These are phyloP conservation scores for Eristalinus sepulchralis DNA, from an alignment of 2,888 invertebrate species.

Conservation along the genomic window DNA sequence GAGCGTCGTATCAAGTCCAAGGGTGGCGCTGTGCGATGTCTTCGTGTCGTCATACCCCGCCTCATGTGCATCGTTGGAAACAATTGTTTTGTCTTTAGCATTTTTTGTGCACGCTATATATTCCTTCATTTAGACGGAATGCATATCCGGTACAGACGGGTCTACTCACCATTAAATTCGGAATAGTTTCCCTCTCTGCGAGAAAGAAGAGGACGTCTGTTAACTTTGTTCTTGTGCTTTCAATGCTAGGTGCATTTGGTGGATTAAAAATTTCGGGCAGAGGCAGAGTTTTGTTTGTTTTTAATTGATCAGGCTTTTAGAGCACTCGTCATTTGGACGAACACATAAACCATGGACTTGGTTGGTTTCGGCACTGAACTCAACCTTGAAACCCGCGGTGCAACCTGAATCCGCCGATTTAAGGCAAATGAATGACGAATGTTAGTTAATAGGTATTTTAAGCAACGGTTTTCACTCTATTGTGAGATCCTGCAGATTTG, in stretches of 20 bases:
- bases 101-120: not conserved
- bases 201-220: slow-evolving; percentile 30
- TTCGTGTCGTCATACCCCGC: not conserved
- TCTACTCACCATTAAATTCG: slow-evolving; percentile 39
- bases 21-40: slow-evolving; percentile 25
- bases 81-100: slow-evolving; percentile 32
- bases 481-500: not conserved
- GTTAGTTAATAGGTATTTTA: not conserved
- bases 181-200: slow-evolving; percentile 11
- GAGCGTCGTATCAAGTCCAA: slow-evolving; percentile 52
- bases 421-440: not conserved
- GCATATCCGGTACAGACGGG: slow-evolving; percentile 64
- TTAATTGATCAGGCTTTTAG: slow-evolving; percentile 39
- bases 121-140: slow-evolving; percentile 51
- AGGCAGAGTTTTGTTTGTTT: slow-evolving; percentile 3
- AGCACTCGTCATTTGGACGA: slow-evolving; percentile 15
- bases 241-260: slow-evolving; percentile 37
- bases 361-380: slow-evolving; percentile 35
- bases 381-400: slow-evolving; percentile 37
- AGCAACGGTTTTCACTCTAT: not conserved
- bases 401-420: not conserved
- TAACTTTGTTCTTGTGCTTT: slow-evolving; percentile 40
- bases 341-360: slow-evolving; percentile 1
- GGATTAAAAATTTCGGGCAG: slow-evolving; percentile 52
- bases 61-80: slow-evolving; percentile 36